Evolutionary conservation across 2,888 invertebrate species (phyloP).

Genomic region (Odiellus spinosus): DNA sequence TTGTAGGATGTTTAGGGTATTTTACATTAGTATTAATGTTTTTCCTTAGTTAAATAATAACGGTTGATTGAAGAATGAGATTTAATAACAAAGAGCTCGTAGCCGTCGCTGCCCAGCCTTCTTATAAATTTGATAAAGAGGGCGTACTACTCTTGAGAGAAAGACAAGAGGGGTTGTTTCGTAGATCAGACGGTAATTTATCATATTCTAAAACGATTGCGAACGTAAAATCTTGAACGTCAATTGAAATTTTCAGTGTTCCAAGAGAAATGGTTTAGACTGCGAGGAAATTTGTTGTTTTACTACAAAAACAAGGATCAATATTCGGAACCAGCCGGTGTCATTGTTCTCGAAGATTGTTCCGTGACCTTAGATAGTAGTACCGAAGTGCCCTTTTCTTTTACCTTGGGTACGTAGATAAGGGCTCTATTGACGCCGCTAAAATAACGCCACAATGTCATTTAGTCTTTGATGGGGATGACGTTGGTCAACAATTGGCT

Average conservation of each 20-base stretch:
- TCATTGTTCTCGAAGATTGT: constrained; percentile 75
- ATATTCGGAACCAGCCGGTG: constrained; percentile 71
- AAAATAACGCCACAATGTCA: too few species aligned
- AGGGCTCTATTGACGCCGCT: too few species aligned
- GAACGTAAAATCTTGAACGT: background rate
- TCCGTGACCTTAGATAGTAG: constrained; percentile 48
- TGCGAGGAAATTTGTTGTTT: constrained; percentile 80
- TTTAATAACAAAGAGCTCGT: constrained; percentile 78
- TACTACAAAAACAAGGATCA: constrained; percentile 31
- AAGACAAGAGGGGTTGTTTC: constrained; percentile 78
- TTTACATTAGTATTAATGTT: too few species aligned
- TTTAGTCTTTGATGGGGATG: constrained; percentile 42
- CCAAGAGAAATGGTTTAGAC: constrained; percentile 70
- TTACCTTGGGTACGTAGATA: constrained; percentile 51
- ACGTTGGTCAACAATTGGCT: constrained; percentile 57
- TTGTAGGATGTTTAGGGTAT: too few species aligned
- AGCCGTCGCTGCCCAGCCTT: constrained; percentile 67
- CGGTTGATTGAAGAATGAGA: constrained; percentile 44
- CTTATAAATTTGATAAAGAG: constrained; percentile 79
- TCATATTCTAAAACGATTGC: background rate
- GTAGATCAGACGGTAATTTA: constrained; percentile 71
- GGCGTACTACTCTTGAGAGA: constrained; percentile 71
- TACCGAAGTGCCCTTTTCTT: constrained; percentile 58
- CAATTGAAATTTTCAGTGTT: constrained; percentile 39
- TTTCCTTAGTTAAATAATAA: too few species aligned